phyloP scores from a whole-genome alignment of 1,140 invertebrate genomes.

The Drosophila hydei region DNA sequence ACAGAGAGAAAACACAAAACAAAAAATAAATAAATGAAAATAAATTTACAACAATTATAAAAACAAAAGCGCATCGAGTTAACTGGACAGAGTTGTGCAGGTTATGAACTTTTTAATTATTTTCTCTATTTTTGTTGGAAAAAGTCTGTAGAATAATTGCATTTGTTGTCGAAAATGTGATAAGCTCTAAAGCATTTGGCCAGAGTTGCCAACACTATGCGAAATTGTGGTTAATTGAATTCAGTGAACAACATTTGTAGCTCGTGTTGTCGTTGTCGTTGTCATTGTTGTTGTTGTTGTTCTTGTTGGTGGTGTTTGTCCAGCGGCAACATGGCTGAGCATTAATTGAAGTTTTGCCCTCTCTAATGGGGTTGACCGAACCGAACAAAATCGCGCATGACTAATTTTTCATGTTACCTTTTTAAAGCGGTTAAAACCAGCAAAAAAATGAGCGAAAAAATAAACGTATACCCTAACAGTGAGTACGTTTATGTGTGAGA shows the following conservation, averaged over 20 bases:
- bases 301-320: conserved; percentile 31
- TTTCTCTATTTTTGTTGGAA: conserved; percentile 55
- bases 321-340: conserved; percentile 53
- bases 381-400: conserved; percentile 70
- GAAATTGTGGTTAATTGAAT: conserved; percentile 80
- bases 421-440: neutral
- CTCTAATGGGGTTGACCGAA: conserved; percentile 64
- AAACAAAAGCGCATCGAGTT: conserved; percentile 7
- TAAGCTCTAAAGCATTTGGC: conserved; percentile 37
- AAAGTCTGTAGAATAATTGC: conserved; percentile 59
- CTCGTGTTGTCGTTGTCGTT: conserved; percentile 28
- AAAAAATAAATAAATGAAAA: conserved; percentile 30
- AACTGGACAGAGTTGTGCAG: conserved; percentile 8
- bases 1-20: conserved; percentile 26
- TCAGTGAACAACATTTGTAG: conserved; percentile 67
- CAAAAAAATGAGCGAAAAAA: neutral
- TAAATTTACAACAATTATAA: conserved; percentile 51
- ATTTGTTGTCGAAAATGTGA: conserved; percentile 58
- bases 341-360: conserved; percentile 76
- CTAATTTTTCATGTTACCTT: conserved; percentile 66
- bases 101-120: conserved; percentile 63
- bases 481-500: too few relatives aligned
- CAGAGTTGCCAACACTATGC: conserved; percentile 47
- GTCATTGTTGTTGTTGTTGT: conserved; percentile 23
- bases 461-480: neutral